Percentiles rank a stretch among this genome's conserved stretches.
These are phyloP conservation scores for Crotophaga sulcirostris DNA, from an alignment of 2,113 vertebrate genomes.

Conservation along the genomic window DNA sequence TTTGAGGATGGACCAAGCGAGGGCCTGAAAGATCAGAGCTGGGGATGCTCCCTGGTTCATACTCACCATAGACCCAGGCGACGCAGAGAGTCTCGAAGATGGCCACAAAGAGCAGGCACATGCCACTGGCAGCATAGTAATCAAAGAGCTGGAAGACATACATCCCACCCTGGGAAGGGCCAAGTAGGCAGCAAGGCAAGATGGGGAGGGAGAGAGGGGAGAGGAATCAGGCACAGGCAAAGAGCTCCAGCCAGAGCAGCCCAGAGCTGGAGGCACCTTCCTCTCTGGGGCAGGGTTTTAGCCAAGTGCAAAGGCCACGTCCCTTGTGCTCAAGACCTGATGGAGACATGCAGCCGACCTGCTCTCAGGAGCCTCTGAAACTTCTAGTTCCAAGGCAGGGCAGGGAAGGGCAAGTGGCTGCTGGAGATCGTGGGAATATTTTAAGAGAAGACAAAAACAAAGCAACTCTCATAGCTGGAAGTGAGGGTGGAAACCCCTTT, in stretches of 20 bases:
- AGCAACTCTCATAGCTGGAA: neutral
- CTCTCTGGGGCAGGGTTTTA: neutral
- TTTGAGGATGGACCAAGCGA: neutral
- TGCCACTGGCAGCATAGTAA: conserved; percentile 97
- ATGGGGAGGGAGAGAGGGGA: neutral
- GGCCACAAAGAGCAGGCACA: conserved; percentile 94
- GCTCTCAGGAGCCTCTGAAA: neutral
- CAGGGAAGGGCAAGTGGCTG: neutral
- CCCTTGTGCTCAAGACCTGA: neutral
- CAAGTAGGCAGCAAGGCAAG: neutral
- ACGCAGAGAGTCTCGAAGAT: conserved; percentile 93
- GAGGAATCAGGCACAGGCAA: conserved; percentile 4
- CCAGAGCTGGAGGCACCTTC: neutral
- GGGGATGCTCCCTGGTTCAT: neutral
- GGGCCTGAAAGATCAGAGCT: neutral
- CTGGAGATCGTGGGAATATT: neutral
- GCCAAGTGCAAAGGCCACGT: neutral
- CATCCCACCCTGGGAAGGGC: conserved; percentile 90
- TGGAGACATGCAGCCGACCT: neutral
- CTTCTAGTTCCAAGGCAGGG: neutral
- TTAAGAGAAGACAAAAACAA: neutral
- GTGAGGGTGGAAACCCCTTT: neutral
- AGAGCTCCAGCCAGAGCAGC: neutral
- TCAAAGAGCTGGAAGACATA: conserved; percentile 98
- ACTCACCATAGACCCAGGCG: conserved; percentile 95